A percentile compares a stretch with the other conserved stretches of the same genome.
Evolutionary conservation across 2,888 invertebrate species (phyloP).

Genomic region (Acanthosoma haemorrhoidale): DNA sequence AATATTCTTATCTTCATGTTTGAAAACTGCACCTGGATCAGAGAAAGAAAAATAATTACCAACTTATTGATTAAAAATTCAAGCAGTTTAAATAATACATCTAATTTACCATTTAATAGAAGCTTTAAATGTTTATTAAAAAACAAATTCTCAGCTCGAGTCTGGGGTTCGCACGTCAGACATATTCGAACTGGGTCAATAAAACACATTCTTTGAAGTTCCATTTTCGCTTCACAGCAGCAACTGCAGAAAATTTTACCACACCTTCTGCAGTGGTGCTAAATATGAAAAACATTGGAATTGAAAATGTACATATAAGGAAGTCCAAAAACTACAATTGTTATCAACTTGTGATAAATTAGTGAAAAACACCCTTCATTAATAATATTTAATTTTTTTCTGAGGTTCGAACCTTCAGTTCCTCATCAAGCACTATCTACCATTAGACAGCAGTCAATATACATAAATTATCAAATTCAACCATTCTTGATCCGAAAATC

Average conservation of each 20-base stretch:
- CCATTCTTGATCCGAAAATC: too few species aligned
- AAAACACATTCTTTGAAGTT: constrained; percentile 50
- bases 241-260: constrained; percentile 49
- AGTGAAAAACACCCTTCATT: not conserved
- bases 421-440: too few species aligned
- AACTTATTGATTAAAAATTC: not conserved
- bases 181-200: constrained; percentile 52
- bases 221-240: constrained; percentile 47
- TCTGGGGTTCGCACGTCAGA: constrained; percentile 45
- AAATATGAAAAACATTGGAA: too few species aligned
- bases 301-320: not conserved
- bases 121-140: constrained; percentile 49
- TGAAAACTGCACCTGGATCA: constrained; percentile 19
- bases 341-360: not conserved
- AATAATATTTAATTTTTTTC: not conserved
- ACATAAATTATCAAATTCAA: too few species aligned
- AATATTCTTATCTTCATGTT: not conserved
- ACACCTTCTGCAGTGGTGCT: constrained; percentile 53
- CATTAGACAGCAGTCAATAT: too few species aligned
- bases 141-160: constrained; percentile 49
- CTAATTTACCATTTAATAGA: constrained; percentile 46
- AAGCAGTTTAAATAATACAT: not conserved
- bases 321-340: not conserved
- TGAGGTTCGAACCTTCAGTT: too few species aligned
- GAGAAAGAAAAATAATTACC: not conserved